Evolutionary conservation across 2,113 vertebrate species (phyloP), one percentile per base, ranked within the genome.

Genomic region (Oceanodroma tethys): DNA sequence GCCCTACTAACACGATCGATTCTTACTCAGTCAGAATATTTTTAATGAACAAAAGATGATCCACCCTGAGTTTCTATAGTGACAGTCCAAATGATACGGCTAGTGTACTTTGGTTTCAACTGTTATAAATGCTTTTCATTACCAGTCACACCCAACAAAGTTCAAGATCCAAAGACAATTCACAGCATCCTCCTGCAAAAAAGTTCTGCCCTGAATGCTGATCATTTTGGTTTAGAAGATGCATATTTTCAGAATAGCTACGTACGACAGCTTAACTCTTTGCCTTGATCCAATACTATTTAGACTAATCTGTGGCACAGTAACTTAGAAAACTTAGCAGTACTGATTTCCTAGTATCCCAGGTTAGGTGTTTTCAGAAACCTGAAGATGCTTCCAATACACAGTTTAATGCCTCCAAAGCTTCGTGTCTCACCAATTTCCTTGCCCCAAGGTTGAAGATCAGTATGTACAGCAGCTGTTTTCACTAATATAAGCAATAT

Each of bases 131-230:
- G 5, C 4, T 80, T 40, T 76, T 88, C 42, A 63, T 76, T 78
- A 48, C 8, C 42, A 68, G 95, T 47, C 86, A 90, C 95, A 92
- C 95, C 82, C 96, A 94, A 81, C 81, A 59, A 85, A 12, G 74
- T 38, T 55, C 88, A 92, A 96, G 60, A 91, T 95, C 67, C 83
- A 93, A 67, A 72, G 56, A 68, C 36, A 89, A 55, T 48, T 74
- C 38, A 88, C 42, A 73, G 63, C 55, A 94, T 88, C 82, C 47
- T 86, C 40, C 32, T 52, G 36, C 40, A 82, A 72, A 63, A 34
- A 45, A 17, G 16, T 14, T 50, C 65, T 71, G 48, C 19, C 68
- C 52, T 45, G 63, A 60, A 55, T 3, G 2, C 17, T 27, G 25
- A 53, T 21, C 42, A 5, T 36, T 56, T 43, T 48, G 47, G 16